Base-by-base conservation (phyloP, 2,113 vertebrate genomes). In the Dromas ardeola region DNA sequence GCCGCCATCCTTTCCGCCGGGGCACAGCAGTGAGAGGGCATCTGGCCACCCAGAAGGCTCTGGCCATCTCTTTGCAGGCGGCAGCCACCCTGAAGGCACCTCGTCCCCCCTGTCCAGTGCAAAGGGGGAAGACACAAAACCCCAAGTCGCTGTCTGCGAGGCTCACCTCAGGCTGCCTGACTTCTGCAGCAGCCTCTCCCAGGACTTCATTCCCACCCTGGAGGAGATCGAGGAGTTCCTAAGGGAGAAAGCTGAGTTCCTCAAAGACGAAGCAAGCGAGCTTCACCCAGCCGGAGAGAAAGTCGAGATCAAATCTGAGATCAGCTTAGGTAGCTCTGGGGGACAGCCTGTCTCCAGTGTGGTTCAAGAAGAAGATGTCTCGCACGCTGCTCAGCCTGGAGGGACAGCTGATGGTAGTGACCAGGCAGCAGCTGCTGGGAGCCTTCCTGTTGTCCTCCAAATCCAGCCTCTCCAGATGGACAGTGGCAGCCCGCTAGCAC, bases 201-300 rank as follows among this genome's bases (percentile, higher is more conserved):
- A 95, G 34, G 97, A 97, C 14, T 99, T 99, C 77, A 98, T 97
- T 43, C 99, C 99, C 22, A 99, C 99, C 8, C 96, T 99, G 95
- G 99, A 99, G 95, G 99, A 99, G 97, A 99, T 99, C 2, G 99
- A 99, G 95, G 99, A 99, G 97, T 99, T 99, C 96, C 91, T 99
- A 59, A 98, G 96, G 96, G 99, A 99, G 80, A 99, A 99, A 62
- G 99, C 98, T 95, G 98, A 98, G 59, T 86, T 97, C 27, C 94
- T 98, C 69, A 97, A 97, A 78, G 98, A 98, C 0, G 98, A 88
- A 34, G 91, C 95, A 1, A 84, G 96, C 3, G 92, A 92, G 25
- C 80, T 93, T 18, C 79, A 42, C 22, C 66, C 88, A 6, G 20
- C 34, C 10, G 88, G 69, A 67, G 76, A 63, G 38, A 70, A 95